Evolutionary conservation across 92 coral and sea anemone species (phyloP).

Genomic region (Montipora capitata): DNA sequence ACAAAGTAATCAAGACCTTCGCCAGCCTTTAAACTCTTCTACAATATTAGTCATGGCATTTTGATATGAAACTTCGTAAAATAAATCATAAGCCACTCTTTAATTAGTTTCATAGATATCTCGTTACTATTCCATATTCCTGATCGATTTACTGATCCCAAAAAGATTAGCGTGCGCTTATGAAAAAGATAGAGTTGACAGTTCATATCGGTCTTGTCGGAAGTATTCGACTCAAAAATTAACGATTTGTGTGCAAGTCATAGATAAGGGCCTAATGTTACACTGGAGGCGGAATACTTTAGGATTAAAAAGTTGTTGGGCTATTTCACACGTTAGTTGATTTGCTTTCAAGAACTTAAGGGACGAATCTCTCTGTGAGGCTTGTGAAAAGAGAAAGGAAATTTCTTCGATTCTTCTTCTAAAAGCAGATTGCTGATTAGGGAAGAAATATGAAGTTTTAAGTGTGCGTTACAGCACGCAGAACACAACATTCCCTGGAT

Average conservation of each 20-base stretch:
- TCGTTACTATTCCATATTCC: neutral
- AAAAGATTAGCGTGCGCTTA: slow-evolving; percentile 7
- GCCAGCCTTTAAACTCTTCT: too few species aligned
- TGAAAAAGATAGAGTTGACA: slow-evolving; percentile 1
- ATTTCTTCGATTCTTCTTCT: neutral
- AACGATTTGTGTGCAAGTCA: slow-evolving; percentile 59
- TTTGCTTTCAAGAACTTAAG: neutral
- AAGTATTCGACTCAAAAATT: slow-evolving; percentile 38
- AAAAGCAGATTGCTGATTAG: neutral
- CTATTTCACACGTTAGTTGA: slow-evolving; percentile 34
- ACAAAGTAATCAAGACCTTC: too few species aligned
- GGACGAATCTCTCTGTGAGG: neutral
- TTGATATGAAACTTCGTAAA: neutral
- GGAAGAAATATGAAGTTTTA: neutral
- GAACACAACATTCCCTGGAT: slow-evolving; percentile 63
- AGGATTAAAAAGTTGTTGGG: slow-evolving; percentile 82
- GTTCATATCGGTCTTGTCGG: slow-evolving; percentile 40
- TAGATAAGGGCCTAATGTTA: slow-evolving; percentile 91
- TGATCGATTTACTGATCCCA: slow-evolving; percentile 1
- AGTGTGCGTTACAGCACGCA: slow-evolving; percentile 22
- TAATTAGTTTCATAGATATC: slow-evolving; percentile 16
- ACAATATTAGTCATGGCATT: too few species aligned
- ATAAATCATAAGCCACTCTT: neutral
- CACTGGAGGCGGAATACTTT: slow-evolving; percentile 41
- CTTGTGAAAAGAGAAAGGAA: too few species aligned